Evolutionary conservation across 2,113 vertebrate genomes (phyloP).

Genomic region (Lamprotornis superbus): DNA sequence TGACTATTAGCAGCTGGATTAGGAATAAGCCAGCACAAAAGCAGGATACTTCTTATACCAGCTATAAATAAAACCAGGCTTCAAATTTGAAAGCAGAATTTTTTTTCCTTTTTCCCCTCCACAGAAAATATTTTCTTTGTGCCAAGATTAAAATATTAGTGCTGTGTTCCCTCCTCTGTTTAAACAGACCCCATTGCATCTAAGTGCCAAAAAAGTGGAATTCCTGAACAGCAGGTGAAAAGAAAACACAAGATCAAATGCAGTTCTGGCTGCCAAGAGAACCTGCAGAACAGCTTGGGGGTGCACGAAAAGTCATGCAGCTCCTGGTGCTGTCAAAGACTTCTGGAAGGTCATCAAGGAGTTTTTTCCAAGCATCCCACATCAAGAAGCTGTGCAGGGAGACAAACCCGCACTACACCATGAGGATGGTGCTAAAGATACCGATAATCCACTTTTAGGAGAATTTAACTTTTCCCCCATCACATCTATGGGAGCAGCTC

Average conservation of each 20-base stretch:
- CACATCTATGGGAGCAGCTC: neutral
- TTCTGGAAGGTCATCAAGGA: slow-evolving; percentile 4
- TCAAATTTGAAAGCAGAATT: neutral
- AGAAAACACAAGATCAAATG: slow-evolving; percentile 42
- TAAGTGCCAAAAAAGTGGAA: slow-evolving; percentile 35
- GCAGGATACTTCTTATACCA: neutral
- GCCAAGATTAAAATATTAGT: slow-evolving; percentile 16
- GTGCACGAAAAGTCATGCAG: neutral
- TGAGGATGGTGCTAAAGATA: neutral
- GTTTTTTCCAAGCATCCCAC: neutral
- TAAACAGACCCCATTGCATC: slow-evolving; percentile 1
- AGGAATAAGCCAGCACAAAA: neutral
- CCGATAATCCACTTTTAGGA: neutral
- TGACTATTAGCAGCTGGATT: neutral
- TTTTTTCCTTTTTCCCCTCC: neutral
- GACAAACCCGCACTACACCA: neutral
- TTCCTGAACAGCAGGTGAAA: slow-evolving; percentile 64
- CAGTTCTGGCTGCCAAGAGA: slow-evolving; percentile 28
- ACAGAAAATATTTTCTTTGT: neutral
- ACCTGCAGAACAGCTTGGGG: slow-evolving; percentile 8
- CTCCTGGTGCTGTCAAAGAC: neutral
- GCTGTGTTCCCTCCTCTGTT: neutral
- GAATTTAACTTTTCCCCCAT: neutral
- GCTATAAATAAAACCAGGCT: slow-evolving; percentile 8
- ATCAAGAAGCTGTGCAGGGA: neutral